phyloP scores from a whole-genome alignment of 2,113 vertebrate genomes.

The Greenwoodochromis staneri region DNA sequence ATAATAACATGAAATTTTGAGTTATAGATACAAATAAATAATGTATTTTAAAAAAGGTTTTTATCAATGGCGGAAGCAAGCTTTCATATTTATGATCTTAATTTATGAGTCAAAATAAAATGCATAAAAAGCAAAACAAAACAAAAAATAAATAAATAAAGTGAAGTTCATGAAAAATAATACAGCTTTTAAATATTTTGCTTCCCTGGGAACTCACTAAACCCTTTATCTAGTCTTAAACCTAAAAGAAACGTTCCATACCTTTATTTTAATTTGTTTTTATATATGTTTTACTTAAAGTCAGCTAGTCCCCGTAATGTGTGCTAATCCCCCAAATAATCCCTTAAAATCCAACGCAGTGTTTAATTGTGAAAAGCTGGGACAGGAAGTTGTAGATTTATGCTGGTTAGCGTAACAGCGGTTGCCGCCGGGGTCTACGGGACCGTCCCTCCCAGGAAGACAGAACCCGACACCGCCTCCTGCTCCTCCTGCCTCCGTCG shows the following conservation, averaged over 20 bases:
- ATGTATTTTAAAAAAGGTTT: not conserved
- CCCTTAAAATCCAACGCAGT: not conserved
- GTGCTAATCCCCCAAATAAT: not conserved
- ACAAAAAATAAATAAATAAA: not conserved
- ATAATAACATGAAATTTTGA: not conserved
- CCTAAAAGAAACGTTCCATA: not conserved
- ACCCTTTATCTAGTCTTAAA: not conserved
- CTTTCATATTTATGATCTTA: not conserved
- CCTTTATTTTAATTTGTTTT: not conserved
- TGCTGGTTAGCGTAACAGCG: not conserved
- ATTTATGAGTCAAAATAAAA: not conserved
- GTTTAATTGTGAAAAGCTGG: conserved; percentile 18
- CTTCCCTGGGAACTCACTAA: not conserved
- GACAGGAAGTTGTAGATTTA: conserved; percentile 20
- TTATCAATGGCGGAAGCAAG: not conserved
- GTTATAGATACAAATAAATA: not conserved
- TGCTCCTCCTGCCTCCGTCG: not conserved
- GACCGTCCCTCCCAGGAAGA: conserved; percentile 13
- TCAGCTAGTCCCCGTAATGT: not conserved
- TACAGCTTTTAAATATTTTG: not conserved
- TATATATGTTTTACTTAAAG: not conserved
- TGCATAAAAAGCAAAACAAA: not conserved
- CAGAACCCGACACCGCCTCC: not conserved
- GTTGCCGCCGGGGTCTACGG: not conserved
- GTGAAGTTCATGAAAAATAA: not conserved